These are phyloP conservation scores for Actinia equina DNA, from an alignment of 64 coral and sea anemone genomes.

Conservation along the genomic window DNA sequence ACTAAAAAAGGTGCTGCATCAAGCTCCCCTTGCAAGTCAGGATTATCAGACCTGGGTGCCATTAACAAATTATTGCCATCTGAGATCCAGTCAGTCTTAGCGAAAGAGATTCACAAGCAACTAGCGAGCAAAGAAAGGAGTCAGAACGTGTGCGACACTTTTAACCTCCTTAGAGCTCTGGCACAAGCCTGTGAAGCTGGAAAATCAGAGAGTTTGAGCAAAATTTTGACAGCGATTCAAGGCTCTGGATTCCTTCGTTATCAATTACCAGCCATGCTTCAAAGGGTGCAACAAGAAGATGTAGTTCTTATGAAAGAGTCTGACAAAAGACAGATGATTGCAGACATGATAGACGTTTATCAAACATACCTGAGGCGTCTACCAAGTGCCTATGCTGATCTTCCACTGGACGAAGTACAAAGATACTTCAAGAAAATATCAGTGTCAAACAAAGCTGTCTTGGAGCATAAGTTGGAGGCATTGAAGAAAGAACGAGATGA, in stretches of 20 bases:
- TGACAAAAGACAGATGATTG: conserved; percentile 2
- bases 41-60: background rate
- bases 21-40: background rate
- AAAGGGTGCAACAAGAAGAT: background rate
- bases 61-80: background rate
- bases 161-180: conserved; percentile 24
- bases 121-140: background rate
- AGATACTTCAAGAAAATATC: conserved; percentile 11
- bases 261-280: conserved; percentile 23
- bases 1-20: background rate
- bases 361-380: conserved; percentile 40
- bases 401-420: conserved; percentile 47
- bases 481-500: conserved; percentile 57
- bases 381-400: conserved; percentile 60
- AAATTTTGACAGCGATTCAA: conserved; percentile 21
- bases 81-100: background rate
- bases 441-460: conserved; percentile 10
- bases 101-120: background rate
- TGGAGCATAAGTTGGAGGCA: conserved; percentile 15
- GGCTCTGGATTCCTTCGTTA: conserved; percentile 1
- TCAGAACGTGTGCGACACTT: background rate
- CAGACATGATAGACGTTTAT: conserved; percentile 35
- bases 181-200: conserved; percentile 8
- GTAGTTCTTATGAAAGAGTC: background rate
- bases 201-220: background rate